These are phyloP conservation scores for Poeciliopsis retropinna DNA, from an alignment of 2,113 vertebrate species.

Conservation along the genomic window DNA sequence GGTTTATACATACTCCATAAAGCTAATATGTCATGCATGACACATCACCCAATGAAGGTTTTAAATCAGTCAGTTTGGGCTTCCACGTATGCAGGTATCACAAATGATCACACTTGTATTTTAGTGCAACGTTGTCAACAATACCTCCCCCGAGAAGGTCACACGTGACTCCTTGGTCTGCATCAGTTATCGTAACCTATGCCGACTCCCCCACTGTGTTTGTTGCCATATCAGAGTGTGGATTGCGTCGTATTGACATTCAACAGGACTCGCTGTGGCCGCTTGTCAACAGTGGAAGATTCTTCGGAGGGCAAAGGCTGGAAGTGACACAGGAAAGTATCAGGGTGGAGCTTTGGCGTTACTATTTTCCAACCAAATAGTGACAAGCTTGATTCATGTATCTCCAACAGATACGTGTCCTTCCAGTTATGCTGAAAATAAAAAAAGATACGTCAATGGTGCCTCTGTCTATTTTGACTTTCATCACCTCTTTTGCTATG, in stretches of 20 bases:
- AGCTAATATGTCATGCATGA: neutral
- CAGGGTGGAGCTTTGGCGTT: neutral
- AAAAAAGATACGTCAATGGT: slow-evolving; percentile 4
- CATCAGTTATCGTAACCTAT: slow-evolving; percentile 42
- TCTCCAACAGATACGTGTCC: neutral
- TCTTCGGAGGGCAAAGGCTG: slow-evolving; percentile 43
- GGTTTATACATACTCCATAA: neutral
- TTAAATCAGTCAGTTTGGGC: neutral
- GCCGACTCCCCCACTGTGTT: slow-evolving; percentile 37
- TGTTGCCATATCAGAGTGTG: slow-evolving; percentile 70
- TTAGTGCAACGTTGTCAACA: slow-evolving; percentile 27
- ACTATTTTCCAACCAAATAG: neutral
- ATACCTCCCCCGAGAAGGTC: neutral
- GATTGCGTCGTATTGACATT: slow-evolving; percentile 67
- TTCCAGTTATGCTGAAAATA: slow-evolving; percentile 17
- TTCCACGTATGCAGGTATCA: neutral
- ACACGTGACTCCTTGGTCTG: slow-evolving; percentile 25
- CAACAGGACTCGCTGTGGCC: slow-evolving; percentile 50
- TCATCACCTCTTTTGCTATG: neutral
- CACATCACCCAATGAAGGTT: neutral
- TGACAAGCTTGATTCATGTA: neutral
- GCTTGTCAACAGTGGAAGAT: slow-evolving; percentile 48
- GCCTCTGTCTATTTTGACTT: neutral
- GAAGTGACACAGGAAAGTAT: neutral
- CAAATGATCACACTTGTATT: neutral